These are phyloP conservation scores for Cecidostiba fungosa DNA, from an alignment of 2,888 invertebrate genomes.

Conservation along the genomic window DNA sequence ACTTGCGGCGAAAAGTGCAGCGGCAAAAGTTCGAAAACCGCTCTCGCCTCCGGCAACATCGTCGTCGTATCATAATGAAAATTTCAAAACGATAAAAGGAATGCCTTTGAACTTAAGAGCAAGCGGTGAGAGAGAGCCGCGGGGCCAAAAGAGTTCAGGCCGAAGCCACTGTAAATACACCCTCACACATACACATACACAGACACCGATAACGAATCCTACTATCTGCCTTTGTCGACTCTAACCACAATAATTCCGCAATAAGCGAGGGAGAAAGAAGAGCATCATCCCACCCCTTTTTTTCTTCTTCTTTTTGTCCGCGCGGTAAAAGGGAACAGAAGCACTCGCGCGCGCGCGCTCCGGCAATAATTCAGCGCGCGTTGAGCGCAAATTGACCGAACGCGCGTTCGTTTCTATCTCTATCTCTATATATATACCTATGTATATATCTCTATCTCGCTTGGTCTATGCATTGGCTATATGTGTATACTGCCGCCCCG, in stretches of 20 bases:
- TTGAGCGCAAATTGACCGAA: conserved; percentile 48
- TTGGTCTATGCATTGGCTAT: neutral
- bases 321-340: conserved; percentile 34
- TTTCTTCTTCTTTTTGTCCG: neutral
- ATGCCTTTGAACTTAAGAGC: conserved; percentile 53
- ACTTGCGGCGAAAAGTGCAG: neutral
- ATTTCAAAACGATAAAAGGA: conserved; percentile 34
- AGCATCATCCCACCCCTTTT: neutral
- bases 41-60: neutral
- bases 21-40: neutral
- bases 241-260: conserved; percentile 58
- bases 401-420: conserved; percentile 9
- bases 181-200: neutral
- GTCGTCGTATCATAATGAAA: conserved; percentile 32
- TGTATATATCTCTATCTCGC: neutral
- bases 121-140: conserved; percentile 25
- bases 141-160: conserved; percentile 45
- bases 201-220: conserved; percentile 60
- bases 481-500: neutral
- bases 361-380: conserved; percentile 46
- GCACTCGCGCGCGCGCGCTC: conserved; percentile 18
- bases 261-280: conserved; percentile 41
- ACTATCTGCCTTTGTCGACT: conserved; percentile 60
- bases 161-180: conserved; percentile 56
- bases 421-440: neutral